phyloP scores from a whole-genome alignment of 2,797 vertebrate genomes.

The Huso huso region DNA sequence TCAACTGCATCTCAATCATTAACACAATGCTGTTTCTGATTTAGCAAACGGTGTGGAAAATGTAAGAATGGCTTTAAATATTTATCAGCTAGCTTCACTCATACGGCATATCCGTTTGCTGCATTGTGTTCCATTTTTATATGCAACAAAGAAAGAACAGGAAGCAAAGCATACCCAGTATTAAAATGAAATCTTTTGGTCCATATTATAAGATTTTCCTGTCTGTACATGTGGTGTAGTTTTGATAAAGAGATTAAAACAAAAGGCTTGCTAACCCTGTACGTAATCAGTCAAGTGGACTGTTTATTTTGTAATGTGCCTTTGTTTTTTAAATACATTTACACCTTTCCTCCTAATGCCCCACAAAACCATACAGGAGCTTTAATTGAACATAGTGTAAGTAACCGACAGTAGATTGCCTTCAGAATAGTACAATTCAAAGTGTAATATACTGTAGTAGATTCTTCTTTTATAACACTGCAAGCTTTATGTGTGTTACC shows the following conservation, averaged over 20 bases:
- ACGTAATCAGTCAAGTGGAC: background rate
- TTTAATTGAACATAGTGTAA: background rate
- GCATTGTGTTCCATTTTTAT: constrained; percentile 8
- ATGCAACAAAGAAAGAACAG: constrained; percentile 44
- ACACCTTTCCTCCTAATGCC: constrained; percentile 5
- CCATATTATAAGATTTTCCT: constrained; percentile 49
- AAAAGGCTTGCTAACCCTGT: constrained; percentile 22
- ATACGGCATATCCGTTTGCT: background rate
- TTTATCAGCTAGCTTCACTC: too few relatives aligned
- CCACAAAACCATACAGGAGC: background rate
- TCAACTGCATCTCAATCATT: too few relatives aligned
- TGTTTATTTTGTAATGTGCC: background rate
- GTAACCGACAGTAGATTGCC: too few relatives aligned
- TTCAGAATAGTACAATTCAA: too few relatives aligned
- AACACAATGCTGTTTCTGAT: too few relatives aligned
- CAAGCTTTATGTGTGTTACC: too few relatives aligned
- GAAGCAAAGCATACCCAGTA: constrained; percentile 27
- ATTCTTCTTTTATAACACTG: too few relatives aligned
- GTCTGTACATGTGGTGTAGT: constrained; percentile 28
- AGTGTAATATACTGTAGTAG: too few relatives aligned
- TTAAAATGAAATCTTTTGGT: constrained; percentile 19
- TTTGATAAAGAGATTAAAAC: constrained; percentile 30
- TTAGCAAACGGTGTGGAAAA: too few relatives aligned
- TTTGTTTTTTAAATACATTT: background rate
- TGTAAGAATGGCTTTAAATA: too few relatives aligned